Evolutionary conservation across 2,888 invertebrate genomes (phyloP), one percentile per base, ranked within the genome.

Genomic region (Sinelater perroti): DNA sequence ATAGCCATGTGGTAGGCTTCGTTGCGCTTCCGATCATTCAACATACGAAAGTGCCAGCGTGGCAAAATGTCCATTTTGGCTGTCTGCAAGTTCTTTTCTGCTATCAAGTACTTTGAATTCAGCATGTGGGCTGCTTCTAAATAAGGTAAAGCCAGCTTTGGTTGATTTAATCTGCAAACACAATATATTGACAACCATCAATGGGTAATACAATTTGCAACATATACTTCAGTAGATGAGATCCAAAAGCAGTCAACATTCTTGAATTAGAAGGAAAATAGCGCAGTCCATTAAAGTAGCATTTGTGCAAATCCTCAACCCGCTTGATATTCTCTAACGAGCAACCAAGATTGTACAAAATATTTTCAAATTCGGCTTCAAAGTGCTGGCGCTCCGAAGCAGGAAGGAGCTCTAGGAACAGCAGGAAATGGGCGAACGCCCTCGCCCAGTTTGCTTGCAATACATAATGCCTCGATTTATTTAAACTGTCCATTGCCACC

Each of bases 31-130:
- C 76, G 79, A 72, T 93, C 92, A 78, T 93, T 93, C 17, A 93
- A 75, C 92, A 93, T 93, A 55, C 88, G 80, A 74, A 87, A 92
- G 75, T 93, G 92, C 92, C 93, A 93, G 45, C 91, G 78, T 59
- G 89, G 88, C 33, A 92, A 83, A 55, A 89, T 77, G 61, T 85
- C 78, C 73, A 88, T 87, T 67, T 85, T 86, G 0, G 88, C 78
- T 61, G 87, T 87, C 71, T 89, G 85, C 11, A 89, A 76, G 72
- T 88, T 88, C 70, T 86, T 86, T 67, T 86, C 85, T 8, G 69
- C 70, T 18, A 71, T 70, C 33, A 76, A 61, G 52, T 66, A 71
- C n/a, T 68, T 62, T 10, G 53, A 62, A 16, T 63, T 38, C 4
- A 57, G 17, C 20, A 56, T 62, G 5, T 67, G 62, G 6, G 73